Conservation (phyloP, 2,797 vertebrate species). For the Erpetoichthys calabaricus region DNA sequence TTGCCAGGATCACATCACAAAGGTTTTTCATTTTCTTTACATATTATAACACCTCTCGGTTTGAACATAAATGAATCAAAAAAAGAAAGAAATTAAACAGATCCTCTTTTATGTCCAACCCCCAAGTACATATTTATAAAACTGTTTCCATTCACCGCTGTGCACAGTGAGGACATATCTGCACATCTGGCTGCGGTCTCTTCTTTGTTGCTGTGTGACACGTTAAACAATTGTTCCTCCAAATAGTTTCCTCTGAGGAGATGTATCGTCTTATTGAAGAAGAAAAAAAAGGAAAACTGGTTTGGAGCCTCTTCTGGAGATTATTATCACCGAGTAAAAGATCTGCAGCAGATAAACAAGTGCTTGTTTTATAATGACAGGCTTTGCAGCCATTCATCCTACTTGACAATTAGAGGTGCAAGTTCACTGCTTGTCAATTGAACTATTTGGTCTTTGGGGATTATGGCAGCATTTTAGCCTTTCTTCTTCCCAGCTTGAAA, state of each 20-base stretch:
- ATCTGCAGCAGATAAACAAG: neutral
- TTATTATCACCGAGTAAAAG: neutral
- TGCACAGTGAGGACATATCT: neutral
- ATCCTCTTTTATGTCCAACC: too few species aligned
- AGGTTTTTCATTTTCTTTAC: too few species aligned
- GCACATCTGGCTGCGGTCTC: neutral
- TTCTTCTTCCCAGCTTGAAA: neutral
- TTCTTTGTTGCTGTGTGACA: neutral
- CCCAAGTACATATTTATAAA: too few species aligned
- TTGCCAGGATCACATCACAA: too few species aligned
- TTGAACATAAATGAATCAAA: too few species aligned
- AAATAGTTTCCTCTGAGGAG: neutral
- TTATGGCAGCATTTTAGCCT: neutral
- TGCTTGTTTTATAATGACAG: neutral
- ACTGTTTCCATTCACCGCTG: too few species aligned
- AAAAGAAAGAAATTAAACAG: too few species aligned
- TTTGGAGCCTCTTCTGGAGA: neutral
- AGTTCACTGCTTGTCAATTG: neutral
- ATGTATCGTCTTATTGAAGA: neutral
- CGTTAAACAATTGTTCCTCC: neutral
- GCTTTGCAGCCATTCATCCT: neutral
- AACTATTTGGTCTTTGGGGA: slow-evolving; percentile 1
- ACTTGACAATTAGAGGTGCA: neutral
- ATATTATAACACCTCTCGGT: too few species aligned
- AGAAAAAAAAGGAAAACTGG: slow-evolving; percentile 1